Conservation (phyloP, 2,797 vertebrate species). For the Schizopygopsis malacanthus region DNA sequence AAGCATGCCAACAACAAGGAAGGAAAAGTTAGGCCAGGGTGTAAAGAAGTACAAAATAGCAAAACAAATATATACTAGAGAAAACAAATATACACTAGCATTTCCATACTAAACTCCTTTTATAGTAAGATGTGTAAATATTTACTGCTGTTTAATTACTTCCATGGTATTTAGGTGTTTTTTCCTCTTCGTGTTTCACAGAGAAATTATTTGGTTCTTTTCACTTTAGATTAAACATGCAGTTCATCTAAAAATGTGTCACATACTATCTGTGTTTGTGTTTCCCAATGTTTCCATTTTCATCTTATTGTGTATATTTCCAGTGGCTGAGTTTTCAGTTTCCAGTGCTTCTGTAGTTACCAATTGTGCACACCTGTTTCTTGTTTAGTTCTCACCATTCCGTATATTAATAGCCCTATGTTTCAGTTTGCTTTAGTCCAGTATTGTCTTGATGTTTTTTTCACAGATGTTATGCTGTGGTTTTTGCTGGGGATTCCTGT, state of each 20-base stretch:
- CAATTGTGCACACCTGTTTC: constrained; percentile 1
- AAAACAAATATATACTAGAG: constrained; percentile 72
- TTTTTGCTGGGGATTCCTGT: not conserved
- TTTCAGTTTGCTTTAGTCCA: not conserved
- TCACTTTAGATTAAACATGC: not conserved
- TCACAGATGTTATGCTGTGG: not conserved
- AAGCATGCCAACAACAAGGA: constrained; percentile 79
- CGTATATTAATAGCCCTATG: not conserved
- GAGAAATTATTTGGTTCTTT: not conserved
- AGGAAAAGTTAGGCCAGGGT: constrained; percentile 76
- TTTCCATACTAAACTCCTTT: constrained; percentile 72
- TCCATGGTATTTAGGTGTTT: constrained; percentile 74
- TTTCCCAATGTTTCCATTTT: not conserved
- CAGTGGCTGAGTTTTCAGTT: not conserved
- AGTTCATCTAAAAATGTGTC: not conserved
- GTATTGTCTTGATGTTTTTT: not conserved
- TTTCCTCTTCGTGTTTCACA: constrained; percentile 55
- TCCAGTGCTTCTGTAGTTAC: not conserved
- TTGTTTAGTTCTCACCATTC: not conserved
- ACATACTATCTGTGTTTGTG: not conserved
- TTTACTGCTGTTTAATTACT: constrained; percentile 59
- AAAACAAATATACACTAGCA: constrained; percentile 75
- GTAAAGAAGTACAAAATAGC: constrained; percentile 80
- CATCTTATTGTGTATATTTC: not conserved
- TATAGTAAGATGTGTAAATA: constrained; percentile 71